Evolutionary conservation across 2,888 invertebrate species (phyloP).

Genomic region (Drosophila merina): DNA sequence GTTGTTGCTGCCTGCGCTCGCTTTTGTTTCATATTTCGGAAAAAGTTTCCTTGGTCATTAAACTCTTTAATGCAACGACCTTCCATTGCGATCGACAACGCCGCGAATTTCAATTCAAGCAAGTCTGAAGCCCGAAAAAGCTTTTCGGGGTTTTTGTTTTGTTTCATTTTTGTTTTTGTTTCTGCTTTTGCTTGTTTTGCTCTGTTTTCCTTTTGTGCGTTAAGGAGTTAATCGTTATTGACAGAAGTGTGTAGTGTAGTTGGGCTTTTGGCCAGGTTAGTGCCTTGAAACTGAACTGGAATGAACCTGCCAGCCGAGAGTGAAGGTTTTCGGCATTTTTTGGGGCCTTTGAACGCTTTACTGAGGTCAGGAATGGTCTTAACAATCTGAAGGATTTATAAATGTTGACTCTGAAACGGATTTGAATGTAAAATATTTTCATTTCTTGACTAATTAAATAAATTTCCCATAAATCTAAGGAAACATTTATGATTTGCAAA

Average conservation of each 20-base stretch:
- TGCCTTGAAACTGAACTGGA: constrained; percentile 64
- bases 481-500: no score
- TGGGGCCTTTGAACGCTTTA: constrained; percentile 36
- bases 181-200: constrained; percentile 1
- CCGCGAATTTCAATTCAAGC: constrained; percentile 73
- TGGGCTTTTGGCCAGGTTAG: constrained; percentile 40
- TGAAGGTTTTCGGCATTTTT: constrained; percentile 28
- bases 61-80: constrained; percentile 77
- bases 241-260: constrained; percentile 51
- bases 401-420: background rate
- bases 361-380: constrained; percentile 41
- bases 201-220: constrained; percentile 22
- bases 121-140: constrained; percentile 38
- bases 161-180: constrained; percentile 24
- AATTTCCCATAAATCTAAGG: no score
- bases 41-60: constrained; percentile 77
- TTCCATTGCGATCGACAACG: constrained; percentile 60
- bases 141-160: constrained; percentile 35
- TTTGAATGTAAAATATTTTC: no score
- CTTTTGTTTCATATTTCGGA: constrained; percentile 75
- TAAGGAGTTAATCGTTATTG: constrained; percentile 67
- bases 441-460: background rate
- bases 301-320: constrained; percentile 53
- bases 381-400: constrained; percentile 26
- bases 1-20: constrained; percentile 32